Conservation (phyloP, 1,140 invertebrate genomes). For the Calephelis nemesis region DNA sequence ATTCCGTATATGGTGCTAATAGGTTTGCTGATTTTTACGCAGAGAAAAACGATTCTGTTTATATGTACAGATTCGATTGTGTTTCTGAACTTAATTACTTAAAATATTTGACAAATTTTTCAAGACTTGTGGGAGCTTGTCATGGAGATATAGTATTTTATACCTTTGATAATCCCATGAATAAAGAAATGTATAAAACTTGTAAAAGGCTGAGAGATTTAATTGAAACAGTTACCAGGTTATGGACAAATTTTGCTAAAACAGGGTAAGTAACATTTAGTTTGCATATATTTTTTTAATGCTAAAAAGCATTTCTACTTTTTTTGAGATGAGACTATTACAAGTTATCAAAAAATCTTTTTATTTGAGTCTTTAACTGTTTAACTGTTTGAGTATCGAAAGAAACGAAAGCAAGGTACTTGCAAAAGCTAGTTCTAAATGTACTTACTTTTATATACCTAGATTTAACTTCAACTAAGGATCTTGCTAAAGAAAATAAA, state of each 20-base stretch:
- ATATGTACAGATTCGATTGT: slow-evolving; percentile 76
- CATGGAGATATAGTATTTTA: slow-evolving; percentile 83
- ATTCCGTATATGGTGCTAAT: slow-evolving; percentile 66
- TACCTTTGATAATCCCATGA: slow-evolving; percentile 77
- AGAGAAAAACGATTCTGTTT: slow-evolving; percentile 47
- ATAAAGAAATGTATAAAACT: slow-evolving; percentile 47
- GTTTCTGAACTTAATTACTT: slow-evolving; percentile 53
- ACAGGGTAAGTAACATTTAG: slow-evolving; percentile 79
- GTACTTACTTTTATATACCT: no score
- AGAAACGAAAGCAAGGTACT: no score
- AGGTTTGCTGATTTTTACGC: slow-evolving; percentile 55
- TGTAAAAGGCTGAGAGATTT: slow-evolving; percentile 48
- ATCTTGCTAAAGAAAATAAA: no score
- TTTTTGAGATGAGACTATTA: no score
- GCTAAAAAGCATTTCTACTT: neutral
- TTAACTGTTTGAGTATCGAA: no score
- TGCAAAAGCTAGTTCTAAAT: no score
- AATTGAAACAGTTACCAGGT: slow-evolving; percentile 69
- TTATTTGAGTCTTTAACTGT: no score
- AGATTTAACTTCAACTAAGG: no score
- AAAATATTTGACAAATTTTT: slow-evolving; percentile 37
- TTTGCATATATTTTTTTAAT: no score
- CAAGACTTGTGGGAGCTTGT: slow-evolving; percentile 67
- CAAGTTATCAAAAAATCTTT: no score
- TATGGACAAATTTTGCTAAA: slow-evolving; percentile 85